Evolutionary conservation across 2,113 vertebrate genomes (phyloP).

Genomic region (Rhea pennata): DNA sequence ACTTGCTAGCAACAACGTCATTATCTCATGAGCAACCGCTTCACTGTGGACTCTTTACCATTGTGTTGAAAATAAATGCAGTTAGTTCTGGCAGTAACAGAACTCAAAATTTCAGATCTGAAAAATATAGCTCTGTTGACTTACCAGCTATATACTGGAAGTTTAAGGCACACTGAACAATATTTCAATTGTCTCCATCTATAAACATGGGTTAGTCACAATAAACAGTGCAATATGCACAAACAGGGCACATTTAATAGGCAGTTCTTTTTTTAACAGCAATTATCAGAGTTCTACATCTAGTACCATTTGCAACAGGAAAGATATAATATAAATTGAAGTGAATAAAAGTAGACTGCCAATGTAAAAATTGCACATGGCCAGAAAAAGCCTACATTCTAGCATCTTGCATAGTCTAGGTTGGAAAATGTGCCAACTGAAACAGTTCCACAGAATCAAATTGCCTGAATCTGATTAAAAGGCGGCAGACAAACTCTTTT

Average conservation of each 20-base stretch:
- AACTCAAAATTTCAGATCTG: not conserved
- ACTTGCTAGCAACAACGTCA: not conserved
- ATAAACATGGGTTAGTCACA: not conserved
- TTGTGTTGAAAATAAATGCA: not conserved
- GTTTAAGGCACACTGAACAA: not conserved
- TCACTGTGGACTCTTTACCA: not conserved
- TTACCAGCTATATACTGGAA: not conserved
- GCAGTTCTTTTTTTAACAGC: not conserved
- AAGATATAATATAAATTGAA: not conserved
- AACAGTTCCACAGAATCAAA: not conserved
- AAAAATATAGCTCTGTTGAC: not conserved
- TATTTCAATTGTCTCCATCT: not conserved
- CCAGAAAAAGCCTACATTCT: not conserved
- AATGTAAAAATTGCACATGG: not conserved
- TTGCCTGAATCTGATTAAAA: not conserved
- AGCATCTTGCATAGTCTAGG: not conserved
- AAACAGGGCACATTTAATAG: not conserved
- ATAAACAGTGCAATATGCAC: accelerated
- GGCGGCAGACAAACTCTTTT: not conserved
- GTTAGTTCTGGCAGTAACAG: not conserved
- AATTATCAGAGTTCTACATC: not conserved
- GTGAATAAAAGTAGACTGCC: not conserved
- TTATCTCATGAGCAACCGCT: not conserved
- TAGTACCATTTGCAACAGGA: not conserved
- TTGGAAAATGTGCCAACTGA: not conserved